A percentile compares a stretch with the other conserved stretches of the same genome.
phyloP scores from a whole-genome alignment of 1,140 invertebrate genomes.

The Drosophila arizonae region DNA sequence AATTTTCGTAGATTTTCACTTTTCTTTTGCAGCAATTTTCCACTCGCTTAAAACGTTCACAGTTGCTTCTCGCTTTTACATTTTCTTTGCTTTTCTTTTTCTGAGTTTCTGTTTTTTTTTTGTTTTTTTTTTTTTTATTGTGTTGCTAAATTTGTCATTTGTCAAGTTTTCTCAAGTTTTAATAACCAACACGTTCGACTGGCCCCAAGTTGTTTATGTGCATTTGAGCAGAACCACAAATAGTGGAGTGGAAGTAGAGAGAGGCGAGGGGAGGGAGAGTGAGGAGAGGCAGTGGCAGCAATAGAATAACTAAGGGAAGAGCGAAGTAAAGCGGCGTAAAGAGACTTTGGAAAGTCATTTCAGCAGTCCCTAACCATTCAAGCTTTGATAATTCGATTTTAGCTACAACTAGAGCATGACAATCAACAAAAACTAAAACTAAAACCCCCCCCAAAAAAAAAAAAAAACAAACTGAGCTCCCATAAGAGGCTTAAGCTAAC shows the following conservation, averaged over 20 bases:
- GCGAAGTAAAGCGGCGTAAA: background rate
- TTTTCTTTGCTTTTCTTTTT: slow-evolving; percentile 36
- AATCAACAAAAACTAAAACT: slow-evolving; percentile 6
- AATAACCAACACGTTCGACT: slow-evolving; percentile 43
- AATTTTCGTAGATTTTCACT: slow-evolving; percentile 64
- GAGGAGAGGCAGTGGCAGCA: background rate
- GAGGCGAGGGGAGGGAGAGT: background rate
- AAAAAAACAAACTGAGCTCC: no score
- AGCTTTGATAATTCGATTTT: slow-evolving; percentile 22
- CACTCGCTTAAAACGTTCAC: slow-evolving; percentile 1
- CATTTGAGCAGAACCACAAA: slow-evolving; percentile 38
- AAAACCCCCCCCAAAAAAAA: background rate
- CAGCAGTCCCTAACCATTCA: slow-evolving; percentile 2
- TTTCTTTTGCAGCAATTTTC: slow-evolving; percentile 27
- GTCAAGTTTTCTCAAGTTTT: slow-evolving; percentile 40
- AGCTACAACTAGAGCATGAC: slow-evolving; percentile 54
- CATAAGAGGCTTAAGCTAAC: background rate
- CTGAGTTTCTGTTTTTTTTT: slow-evolving; percentile 18
- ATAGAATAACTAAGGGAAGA: background rate
- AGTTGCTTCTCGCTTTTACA: slow-evolving; percentile 34
- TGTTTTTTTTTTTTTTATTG: slow-evolving; percentile 18
- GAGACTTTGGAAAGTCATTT: slow-evolving; percentile 31
- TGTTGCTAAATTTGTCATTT: slow-evolving; percentile 33
- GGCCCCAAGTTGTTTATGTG: slow-evolving; percentile 28
- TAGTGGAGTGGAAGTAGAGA: background rate